phyloP scores from a whole-genome alignment of 2,113 vertebrate genomes.

The Bucco capensis region DNA sequence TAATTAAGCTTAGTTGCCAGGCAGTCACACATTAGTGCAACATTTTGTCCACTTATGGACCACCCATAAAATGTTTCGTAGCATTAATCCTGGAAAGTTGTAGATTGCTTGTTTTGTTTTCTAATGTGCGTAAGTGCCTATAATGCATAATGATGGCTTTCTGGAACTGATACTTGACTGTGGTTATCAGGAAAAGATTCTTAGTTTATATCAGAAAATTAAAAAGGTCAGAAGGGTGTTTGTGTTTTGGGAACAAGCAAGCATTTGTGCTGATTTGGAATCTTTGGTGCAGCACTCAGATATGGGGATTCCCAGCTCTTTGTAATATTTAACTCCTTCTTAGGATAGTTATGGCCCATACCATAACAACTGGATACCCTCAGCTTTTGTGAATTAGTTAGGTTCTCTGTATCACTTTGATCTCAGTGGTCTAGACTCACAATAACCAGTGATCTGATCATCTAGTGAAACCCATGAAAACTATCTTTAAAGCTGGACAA shows the following conservation, averaged over 20 bases:
- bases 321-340: background rate
- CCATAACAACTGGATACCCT: background rate
- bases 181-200: background rate
- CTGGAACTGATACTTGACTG: constrained; percentile 29
- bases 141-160: constrained; percentile 20
- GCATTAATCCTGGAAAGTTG: constrained; percentile 2
- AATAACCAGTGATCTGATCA: background rate
- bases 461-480: background rate
- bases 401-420: background rate
- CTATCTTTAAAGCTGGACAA: background rate
- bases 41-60: constrained; percentile 27
- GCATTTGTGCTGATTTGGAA: background rate
- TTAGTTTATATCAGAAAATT: constrained; percentile 19
- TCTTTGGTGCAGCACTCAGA: background rate
- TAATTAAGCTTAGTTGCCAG: constrained; percentile 47
- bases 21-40: constrained; percentile 31
- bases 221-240: background rate
- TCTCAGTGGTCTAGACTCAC: background rate
- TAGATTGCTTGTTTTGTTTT: constrained; percentile 14
- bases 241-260: background rate
- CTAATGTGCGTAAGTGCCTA: background rate
- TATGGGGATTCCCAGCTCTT: background rate
- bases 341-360: background rate
- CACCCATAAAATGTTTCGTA: constrained; percentile 23
- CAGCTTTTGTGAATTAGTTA: background rate